These are phyloP conservation scores for Sylvilagus floridanus DNA, from an alignment of 2,797 vertebrate species.

Conservation along the genomic window DNA sequence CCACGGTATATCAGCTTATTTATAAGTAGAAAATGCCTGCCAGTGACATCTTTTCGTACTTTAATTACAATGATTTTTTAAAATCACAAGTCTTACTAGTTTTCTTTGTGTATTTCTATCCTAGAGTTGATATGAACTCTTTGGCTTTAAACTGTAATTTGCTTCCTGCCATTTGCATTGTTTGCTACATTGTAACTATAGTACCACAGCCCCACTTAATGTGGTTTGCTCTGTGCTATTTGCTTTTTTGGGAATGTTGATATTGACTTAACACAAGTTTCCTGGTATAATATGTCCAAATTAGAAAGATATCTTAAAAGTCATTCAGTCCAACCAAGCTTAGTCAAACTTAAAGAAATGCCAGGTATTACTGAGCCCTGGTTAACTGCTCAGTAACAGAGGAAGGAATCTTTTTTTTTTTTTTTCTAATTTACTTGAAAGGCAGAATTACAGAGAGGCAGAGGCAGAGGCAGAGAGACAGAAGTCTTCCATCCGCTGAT, in stretches of 20 bases:
- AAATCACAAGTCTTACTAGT: not conserved
- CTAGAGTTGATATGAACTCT: slow-evolving; percentile 32
- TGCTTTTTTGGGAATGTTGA: not conserved
- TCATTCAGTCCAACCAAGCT: not conserved
- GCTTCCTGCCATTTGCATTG: not conserved
- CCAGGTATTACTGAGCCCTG: not conserved
- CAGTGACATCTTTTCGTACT: not conserved
- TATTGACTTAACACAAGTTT: not conserved
- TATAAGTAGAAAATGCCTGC: slow-evolving; percentile 21
- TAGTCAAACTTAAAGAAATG: not conserved
- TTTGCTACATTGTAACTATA: not conserved
- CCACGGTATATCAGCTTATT: slow-evolving; percentile 14
- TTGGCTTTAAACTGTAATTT: slow-evolving; percentile 22
- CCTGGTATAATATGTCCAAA: not conserved
- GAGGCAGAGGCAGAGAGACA: too few species aligned
- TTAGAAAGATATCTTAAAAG: not conserved
- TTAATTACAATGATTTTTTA: slow-evolving; percentile 33
- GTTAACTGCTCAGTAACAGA: not conserved
- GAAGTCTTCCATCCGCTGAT: too few species aligned
- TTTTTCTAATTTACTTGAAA: too few species aligned
- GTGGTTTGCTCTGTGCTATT: not conserved
- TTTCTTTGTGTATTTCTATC: slow-evolving; percentile 42
- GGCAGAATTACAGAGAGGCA: too few species aligned
- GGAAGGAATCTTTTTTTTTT: slow-evolving; percentile 3
- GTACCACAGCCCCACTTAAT: not conserved